Evolutionary conservation across 2,888 invertebrate genomes (phyloP).

Genomic region (Scaptodrosophila latifasciaeformis): DNA sequence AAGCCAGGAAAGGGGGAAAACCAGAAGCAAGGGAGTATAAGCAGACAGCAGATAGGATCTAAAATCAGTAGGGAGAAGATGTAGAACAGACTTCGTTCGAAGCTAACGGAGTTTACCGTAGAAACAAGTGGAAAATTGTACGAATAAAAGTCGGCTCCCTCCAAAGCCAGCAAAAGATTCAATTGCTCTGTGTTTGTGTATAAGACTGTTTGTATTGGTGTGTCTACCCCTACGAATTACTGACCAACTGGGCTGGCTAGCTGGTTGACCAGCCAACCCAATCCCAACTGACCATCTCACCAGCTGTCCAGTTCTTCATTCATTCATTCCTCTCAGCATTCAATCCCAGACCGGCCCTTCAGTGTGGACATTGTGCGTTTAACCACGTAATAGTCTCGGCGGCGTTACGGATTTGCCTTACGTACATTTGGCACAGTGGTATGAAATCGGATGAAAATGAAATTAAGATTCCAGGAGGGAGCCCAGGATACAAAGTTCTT

Average conservation of each 20-base stretch:
- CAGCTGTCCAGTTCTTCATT: no score
- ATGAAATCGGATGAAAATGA: not conserved
- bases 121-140: slow-evolving; percentile 29
- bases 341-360: slow-evolving; percentile 3
- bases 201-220: slow-evolving; percentile 28
- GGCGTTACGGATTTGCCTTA: slow-evolving; percentile 28
- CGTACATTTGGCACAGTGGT: slow-evolving; percentile 26
- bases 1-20: not conserved
- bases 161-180: slow-evolving; percentile 32
- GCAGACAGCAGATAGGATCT: no score
- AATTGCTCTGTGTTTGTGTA: slow-evolving; percentile 25
- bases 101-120: not conserved
- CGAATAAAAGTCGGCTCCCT: slow-evolving; percentile 33
- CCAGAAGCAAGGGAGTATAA: no score
- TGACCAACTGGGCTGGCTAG: slow-evolving; percentile 27
- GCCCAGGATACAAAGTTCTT: no score
- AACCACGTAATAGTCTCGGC: slow-evolving; percentile 40
- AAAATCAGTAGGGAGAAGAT: no score
- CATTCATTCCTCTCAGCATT: no score
- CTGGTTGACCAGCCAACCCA: not conserved
- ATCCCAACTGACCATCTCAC: no score
- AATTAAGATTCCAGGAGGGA: no score
- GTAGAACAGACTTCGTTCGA: no score
- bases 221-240: slow-evolving; percentile 23
- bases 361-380: slow-evolving; percentile 40